Percentiles rank a stretch among this genome's conserved stretches.
phyloP scores from a whole-genome alignment of 2,888 invertebrate species.

The Rhagonycha fulva region DNA sequence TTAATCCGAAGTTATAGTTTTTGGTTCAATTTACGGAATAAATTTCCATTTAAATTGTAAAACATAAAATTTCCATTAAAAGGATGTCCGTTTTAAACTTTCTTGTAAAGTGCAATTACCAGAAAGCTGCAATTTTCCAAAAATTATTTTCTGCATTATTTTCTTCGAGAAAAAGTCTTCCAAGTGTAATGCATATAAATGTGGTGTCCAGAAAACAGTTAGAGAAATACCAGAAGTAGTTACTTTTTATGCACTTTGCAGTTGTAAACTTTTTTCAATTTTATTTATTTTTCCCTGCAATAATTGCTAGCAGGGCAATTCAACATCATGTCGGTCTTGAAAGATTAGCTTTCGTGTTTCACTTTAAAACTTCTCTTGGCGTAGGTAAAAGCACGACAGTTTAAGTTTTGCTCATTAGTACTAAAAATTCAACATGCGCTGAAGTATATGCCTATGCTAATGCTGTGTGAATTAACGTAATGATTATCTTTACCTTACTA shows the following conservation, averaged over 20 bases:
- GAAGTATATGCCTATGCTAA: no score
- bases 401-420: no score
- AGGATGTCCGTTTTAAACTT: neutral
- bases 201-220: neutral
- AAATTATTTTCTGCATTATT: neutral
- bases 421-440: no score
- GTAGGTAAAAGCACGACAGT: no score
- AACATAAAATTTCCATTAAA: neutral
- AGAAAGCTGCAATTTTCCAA: neutral
- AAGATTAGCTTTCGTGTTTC: no score
- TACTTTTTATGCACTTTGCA: neutral
- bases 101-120: neutral
- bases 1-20: neutral
- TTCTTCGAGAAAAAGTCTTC: neutral
- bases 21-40: neutral
- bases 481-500: no score
- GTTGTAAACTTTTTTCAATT: neutral
- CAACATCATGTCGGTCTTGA: no score
- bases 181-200: neutral
- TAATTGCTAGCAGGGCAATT: neutral
- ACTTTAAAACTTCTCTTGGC: no score
- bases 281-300: neutral
- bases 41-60: neutral
- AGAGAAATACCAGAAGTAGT: neutral
- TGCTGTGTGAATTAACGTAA: no score